Evolutionary conservation across 2,888 invertebrate genomes (phyloP).

Genomic region (Nomada ruficornis): DNA sequence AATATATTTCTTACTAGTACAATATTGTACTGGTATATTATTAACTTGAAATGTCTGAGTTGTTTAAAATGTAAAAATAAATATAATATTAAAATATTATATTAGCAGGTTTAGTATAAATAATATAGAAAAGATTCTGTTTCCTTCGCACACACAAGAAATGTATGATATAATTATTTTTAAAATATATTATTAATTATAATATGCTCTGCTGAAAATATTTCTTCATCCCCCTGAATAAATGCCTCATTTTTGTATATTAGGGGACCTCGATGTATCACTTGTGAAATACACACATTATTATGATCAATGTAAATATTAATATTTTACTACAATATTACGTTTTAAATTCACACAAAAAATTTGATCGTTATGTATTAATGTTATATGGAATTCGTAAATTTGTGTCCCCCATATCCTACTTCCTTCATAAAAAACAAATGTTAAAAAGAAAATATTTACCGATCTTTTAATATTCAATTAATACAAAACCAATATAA

Average conservation of each 20-base stretch:
- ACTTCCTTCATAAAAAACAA: slow-evolving; percentile 2
- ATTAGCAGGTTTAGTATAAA: too few relatives aligned
- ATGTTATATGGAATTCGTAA: slow-evolving; percentile 11
- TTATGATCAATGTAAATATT: slow-evolving; percentile 10
- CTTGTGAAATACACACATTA: slow-evolving; percentile 5
- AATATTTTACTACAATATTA: slow-evolving; percentile 12
- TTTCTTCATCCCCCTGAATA: background rate
- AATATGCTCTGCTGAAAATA: slow-evolving; percentile 9
- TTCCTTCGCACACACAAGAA: too few relatives aligned
- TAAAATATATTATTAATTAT: slow-evolving; percentile 15
- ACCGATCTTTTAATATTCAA: slow-evolving; percentile 15
- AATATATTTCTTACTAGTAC: too few relatives aligned
- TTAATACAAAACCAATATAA: slow-evolving; percentile 28
- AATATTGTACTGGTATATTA: too few relatives aligned
- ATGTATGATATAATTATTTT: background rate
- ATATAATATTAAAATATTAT: too few relatives aligned
- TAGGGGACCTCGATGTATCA: background rate
- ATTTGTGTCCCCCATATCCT: background rate
- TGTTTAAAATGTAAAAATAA: too few relatives aligned
- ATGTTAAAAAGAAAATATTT: slow-evolving; percentile 9
- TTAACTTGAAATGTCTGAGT: too few relatives aligned
- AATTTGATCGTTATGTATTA: background rate
- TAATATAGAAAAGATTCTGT: too few relatives aligned
- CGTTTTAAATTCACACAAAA: background rate
- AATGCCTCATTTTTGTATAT: background rate